phyloP scores from a whole-genome alignment of 2,113 vertebrate genomes.

The Apodemus sylvaticus region DNA sequence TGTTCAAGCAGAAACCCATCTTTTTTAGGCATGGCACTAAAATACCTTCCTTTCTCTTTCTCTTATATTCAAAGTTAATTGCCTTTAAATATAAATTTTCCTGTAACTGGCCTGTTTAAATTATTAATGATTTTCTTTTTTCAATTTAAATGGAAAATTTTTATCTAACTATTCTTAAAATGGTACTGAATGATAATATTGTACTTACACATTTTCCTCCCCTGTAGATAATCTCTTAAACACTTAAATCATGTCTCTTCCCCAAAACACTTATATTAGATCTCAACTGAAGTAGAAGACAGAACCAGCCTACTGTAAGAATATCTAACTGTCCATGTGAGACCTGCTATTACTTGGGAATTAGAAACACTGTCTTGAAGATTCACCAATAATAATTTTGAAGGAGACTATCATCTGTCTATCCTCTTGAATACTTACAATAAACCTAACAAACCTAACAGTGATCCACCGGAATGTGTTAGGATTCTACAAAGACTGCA shows the following conservation, averaged over 20 bases:
- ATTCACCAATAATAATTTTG: neutral
- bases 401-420: neutral
- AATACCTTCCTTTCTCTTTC: conserved; percentile 33
- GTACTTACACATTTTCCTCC: neutral
- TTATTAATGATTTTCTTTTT: neutral
- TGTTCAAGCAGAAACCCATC: conserved; percentile 54
- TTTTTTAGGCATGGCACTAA: neutral
- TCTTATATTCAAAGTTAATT: conserved; percentile 16
- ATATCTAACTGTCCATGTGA: neutral
- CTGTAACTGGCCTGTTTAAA: neutral
- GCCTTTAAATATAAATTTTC: neutral
- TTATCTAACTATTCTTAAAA: neutral
- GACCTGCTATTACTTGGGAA: neutral
- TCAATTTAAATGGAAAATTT: conserved; percentile 34
- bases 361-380: neutral
- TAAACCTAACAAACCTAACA: neutral
- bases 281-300: neutral
- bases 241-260: neutral
- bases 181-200: conserved; percentile 4
- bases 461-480: too few species aligned
- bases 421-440: neutral
- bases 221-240: neutral
- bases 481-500: neutral
- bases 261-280: neutral
- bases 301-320: neutral